These are phyloP conservation scores for Sphenodon punctatus DNA, from an alignment of 2,797 vertebrate genomes.

Conservation along the genomic window DNA sequence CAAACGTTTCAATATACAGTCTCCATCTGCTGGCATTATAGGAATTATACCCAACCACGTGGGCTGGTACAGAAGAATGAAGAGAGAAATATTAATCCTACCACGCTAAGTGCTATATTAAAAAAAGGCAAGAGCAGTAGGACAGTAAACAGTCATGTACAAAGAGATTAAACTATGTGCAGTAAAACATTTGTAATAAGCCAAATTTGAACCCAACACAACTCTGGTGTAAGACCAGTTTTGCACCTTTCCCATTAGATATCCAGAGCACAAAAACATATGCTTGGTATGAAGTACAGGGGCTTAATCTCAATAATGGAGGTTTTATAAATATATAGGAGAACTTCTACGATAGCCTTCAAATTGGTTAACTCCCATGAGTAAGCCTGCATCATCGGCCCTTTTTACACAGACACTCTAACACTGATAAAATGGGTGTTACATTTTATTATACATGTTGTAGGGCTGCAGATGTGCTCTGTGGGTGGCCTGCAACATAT, in stretches of 20 bases:
- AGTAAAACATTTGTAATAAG: neutral
- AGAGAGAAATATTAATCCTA: neutral
- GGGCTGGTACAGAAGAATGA: neutral
- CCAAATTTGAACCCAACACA: neutral
- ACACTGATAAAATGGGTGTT: too few species aligned
- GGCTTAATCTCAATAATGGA: neutral
- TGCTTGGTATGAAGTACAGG: neutral
- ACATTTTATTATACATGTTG: too few species aligned
- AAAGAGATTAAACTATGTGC: neutral
- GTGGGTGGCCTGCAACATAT: too few species aligned
- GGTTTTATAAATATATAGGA: neutral
- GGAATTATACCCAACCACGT: neutral
- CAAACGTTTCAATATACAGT: constrained; percentile 2
- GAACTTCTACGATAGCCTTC: neutral
- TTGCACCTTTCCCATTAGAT: neutral
- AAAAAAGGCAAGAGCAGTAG: neutral
- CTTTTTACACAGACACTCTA: too few species aligned
- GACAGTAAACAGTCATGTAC: neutral
- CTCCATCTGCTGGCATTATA: constrained; percentile 30
- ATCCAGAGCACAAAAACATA: neutral
- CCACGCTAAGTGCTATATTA: neutral
- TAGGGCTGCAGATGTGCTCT: too few species aligned
- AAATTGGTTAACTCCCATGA: neutral
- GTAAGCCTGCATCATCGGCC: neutral
- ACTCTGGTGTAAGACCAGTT: neutral